A percentile compares a stretch with the other conserved stretches of the same genome.
These are phyloP conservation scores for Fregata magnificens DNA, from an alignment of 2,113 vertebrate species.

Conservation along the genomic window DNA sequence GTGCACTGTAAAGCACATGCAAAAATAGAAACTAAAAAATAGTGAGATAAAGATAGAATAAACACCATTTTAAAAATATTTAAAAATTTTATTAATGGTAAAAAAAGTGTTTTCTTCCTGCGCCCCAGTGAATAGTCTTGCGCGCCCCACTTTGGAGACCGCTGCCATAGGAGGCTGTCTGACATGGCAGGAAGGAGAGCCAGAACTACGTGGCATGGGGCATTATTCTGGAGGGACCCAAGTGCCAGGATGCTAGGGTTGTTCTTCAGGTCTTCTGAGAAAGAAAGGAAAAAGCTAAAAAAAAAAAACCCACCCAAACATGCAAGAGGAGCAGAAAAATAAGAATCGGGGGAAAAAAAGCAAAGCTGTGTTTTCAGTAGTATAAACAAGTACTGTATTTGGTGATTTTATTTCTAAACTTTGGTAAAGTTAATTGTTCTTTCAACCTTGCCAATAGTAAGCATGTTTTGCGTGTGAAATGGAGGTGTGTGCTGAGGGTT, in stretches of 20 bases:
- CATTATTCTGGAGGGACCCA: too few relatives aligned
- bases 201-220: rapidly evolving
- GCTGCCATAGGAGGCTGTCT: neutral
- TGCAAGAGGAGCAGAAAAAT: neutral
- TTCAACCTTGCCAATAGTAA: neutral
- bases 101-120: neutral
- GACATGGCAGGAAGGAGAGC: neutral
- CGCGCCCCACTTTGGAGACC: neutral
- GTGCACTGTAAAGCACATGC: neutral
- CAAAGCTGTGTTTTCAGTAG: neutral
- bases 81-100: neutral
- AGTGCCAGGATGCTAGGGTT: neutral
- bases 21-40: too few relatives aligned
- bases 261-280: neutral
- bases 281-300: neutral
- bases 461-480: rapidly evolving
- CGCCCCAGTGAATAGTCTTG: rapidly evolving
- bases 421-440: neutral
- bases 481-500: neutral
- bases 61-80: too few relatives aligned
- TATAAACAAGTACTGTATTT: neutral
- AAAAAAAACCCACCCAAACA: too few relatives aligned
- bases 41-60: too few relatives aligned
- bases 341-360: neutral
- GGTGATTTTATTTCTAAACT: neutral